Conservation (phyloP, 2,888 invertebrate species). For the Cerastis leucographa region DNA sequence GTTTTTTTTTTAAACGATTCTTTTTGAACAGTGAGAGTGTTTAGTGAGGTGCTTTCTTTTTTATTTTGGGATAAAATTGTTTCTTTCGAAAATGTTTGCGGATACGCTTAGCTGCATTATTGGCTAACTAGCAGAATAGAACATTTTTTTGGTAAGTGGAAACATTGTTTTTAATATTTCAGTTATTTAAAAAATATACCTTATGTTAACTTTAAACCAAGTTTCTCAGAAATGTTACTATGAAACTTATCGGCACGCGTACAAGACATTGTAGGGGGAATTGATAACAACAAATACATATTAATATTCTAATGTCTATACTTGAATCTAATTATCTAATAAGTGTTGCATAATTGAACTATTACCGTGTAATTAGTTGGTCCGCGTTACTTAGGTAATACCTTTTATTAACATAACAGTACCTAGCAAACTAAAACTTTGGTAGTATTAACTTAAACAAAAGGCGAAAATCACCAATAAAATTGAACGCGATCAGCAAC, state of each 20-base stretch:
- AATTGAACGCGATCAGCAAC: neutral
- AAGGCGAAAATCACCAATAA: neutral
- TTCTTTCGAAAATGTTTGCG: slow-evolving; percentile 62
- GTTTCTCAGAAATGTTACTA: slow-evolving; percentile 5
- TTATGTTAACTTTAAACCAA: neutral
- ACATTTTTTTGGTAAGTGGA: slow-evolving; percentile 63
- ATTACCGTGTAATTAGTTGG: neutral
- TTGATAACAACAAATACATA: slow-evolving; percentile 24
- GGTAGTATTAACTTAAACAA: neutral
- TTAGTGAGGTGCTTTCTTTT: slow-evolving; percentile 64
- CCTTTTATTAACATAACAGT: neutral
- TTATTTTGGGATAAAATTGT: slow-evolving; percentile 42
- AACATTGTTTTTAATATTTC: neutral
- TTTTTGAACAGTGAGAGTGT: slow-evolving; percentile 60
- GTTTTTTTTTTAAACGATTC: slow-evolving; percentile 50
- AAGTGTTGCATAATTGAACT: slow-evolving; percentile 21
- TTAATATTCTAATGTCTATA: slow-evolving; percentile 9
- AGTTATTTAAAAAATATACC: neutral
- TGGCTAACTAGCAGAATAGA: slow-evolving; percentile 56
- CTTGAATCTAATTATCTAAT: slow-evolving; percentile 36
- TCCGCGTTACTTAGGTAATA: neutral
- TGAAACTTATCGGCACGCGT: slow-evolving; percentile 5
- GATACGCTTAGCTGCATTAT: slow-evolving; percentile 59
- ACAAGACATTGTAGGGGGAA: slow-evolving; percentile 14
- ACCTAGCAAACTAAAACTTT: neutral